Evolutionary conservation across 1,140 invertebrate species (phyloP).

Genomic region (Platorchestia sp.): DNA sequence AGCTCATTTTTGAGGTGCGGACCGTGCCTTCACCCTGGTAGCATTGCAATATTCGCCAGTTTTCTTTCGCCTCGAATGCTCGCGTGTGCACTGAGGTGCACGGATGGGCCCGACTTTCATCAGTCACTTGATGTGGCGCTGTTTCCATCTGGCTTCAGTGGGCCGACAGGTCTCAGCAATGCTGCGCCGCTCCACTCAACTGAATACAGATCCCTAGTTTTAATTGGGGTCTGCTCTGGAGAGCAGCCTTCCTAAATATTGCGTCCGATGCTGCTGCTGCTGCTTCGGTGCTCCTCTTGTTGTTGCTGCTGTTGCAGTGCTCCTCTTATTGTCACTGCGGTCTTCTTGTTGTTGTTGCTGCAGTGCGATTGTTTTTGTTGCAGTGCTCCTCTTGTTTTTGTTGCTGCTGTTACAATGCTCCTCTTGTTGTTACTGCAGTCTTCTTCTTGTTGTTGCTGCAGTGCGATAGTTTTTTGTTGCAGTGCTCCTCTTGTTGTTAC

Average conservation of each 20-base stretch:
- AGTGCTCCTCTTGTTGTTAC: no score
- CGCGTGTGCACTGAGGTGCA: neutral
- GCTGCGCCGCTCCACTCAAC: neutral
- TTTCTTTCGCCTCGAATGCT: neutral
- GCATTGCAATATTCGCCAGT: conserved; percentile 5
- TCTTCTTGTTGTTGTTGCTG: neutral
- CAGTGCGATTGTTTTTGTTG: no score
- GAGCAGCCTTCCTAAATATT: conserved; percentile 44
- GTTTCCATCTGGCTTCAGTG: neutral
- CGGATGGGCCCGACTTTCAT: neutral
- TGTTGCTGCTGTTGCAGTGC: neutral
- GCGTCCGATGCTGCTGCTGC: neutral
- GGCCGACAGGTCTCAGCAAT: conserved; percentile 33
- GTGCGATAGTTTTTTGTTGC: no score
- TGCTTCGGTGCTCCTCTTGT: neutral
- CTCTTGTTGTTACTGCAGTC: neutral
- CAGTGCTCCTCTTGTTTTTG: neutral
- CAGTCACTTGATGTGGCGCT: conserved; percentile 13
- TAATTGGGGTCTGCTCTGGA: conserved; percentile 42
- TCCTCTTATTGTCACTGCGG: neutral
- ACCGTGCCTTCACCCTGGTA: neutral
- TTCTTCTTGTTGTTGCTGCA: no score
- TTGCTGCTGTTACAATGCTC: neutral
- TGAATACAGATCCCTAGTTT: conserved; percentile 53
- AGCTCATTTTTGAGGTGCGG: neutral